Percentiles rank a stretch among this genome's conserved stretches.
phyloP scores from a whole-genome alignment of 2,888 invertebrate species.

The Parnassius glacialis region DNA sequence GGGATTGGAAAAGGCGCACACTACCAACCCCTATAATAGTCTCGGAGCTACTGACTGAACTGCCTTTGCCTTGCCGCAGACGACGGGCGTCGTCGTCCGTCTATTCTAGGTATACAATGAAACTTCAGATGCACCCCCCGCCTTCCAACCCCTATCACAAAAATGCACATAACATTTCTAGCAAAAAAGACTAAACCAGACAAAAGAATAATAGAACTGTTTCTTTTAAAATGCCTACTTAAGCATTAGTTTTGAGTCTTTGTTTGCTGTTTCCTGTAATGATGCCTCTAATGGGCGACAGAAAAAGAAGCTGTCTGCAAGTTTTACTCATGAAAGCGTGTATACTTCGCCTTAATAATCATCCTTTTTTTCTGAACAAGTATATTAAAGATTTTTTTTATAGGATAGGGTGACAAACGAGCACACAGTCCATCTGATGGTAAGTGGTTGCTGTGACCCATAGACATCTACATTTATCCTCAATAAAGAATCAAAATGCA shows the following conservation, averaged over 20 bases:
- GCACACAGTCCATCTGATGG: no score
- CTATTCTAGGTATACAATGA: conserved; percentile 47
- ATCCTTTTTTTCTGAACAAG: no score
- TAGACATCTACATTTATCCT: no score
- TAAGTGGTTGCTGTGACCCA: no score
- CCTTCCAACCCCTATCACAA: conserved; percentile 48
- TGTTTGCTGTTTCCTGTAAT: conserved; percentile 40
- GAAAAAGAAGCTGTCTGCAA: conserved; percentile 53
- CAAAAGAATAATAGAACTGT: conserved; percentile 59
- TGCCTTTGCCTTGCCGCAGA: conserved; percentile 34
- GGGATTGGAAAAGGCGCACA: conserved; percentile 34
- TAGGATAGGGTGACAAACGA: no score
- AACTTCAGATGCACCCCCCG: conserved; percentile 56
- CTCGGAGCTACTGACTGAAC: conserved; percentile 53
- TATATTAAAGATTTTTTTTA: no score
- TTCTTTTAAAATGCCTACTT: conserved; percentile 39
- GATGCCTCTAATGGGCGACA: conserved; percentile 32
- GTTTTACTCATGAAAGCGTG: neutral
- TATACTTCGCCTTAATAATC: neutral
- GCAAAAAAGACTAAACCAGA: conserved; percentile 47
- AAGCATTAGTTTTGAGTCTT: conserved; percentile 43
- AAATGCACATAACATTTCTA: conserved; percentile 70
- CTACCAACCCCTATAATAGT: conserved; percentile 63
- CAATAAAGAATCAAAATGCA: no score
- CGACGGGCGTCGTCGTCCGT: conserved; percentile 40